These are phyloP conservation scores for Steinernema carpocapsae DNA, from an alignment of 2,888 invertebrate species.

Conservation along the genomic window DNA sequence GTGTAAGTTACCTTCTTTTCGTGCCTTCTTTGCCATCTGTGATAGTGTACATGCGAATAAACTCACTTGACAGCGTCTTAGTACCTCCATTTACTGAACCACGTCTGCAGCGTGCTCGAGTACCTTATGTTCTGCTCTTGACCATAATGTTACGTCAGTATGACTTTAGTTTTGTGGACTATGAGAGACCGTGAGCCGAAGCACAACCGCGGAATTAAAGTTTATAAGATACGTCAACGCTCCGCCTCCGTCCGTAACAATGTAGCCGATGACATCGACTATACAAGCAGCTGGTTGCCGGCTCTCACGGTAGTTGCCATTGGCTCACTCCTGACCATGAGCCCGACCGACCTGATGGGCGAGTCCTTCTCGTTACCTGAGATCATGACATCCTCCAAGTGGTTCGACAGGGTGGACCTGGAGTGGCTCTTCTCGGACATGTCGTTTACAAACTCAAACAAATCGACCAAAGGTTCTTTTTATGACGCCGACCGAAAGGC, in stretches of 20 bases:
- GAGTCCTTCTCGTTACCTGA: background rate
- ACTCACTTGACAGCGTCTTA: too few species aligned
- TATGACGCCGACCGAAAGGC: background rate
- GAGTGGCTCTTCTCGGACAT: slow-evolving; percentile 29
- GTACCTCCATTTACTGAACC: background rate
- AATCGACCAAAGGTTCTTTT: background rate
- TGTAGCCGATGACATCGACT: slow-evolving; percentile 12
- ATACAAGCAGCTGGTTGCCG: slow-evolving; percentile 12
- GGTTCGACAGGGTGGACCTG: slow-evolving; percentile 17
- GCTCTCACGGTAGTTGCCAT: slow-evolving; percentile 15
- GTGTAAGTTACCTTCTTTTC: background rate
- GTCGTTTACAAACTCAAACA: slow-evolving; percentile 30
- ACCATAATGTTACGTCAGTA: slow-evolving; percentile 1
- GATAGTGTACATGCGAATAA: background rate
- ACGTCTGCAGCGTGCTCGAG: background rate
- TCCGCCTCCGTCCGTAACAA: slow-evolving; percentile 21
- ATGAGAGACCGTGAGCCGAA: slow-evolving; percentile 32
- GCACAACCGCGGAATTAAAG: slow-evolving; percentile 22
- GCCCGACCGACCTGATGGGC: background rate
- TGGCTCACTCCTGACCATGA: slow-evolving; percentile 23
- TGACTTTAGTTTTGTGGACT: slow-evolving; percentile 26
- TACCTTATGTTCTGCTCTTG: too few species aligned
- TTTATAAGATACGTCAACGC: slow-evolving; percentile 7
- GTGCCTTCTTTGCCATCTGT: slow-evolving; percentile 8
- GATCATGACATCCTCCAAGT: slow-evolving; percentile 11